phyloP scores from a whole-genome alignment of 2,797 vertebrate genomes.

The Anguilla anguilla region DNA sequence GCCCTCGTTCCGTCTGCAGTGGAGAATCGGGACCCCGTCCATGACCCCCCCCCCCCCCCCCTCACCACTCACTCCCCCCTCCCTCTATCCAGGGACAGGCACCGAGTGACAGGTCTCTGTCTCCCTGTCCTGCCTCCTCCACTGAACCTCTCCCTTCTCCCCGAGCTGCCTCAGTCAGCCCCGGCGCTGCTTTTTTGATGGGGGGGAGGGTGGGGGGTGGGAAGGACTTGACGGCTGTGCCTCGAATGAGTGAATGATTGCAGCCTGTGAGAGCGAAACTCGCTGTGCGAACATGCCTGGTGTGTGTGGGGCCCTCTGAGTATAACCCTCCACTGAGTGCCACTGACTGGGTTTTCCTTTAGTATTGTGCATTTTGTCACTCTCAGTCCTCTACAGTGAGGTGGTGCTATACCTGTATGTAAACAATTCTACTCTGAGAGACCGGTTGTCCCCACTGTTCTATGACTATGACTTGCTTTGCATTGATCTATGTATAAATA shows the following conservation, averaged over 20 bases:
- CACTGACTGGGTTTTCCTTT: background rate
- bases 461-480: background rate
- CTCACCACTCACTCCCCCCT: constrained; percentile 46
- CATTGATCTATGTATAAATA: background rate
- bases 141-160: background rate
- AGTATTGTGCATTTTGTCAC: constrained; percentile 1
- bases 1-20: constrained; percentile 39
- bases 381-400: constrained; percentile 24
- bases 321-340: no score
- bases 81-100: constrained; percentile 59
- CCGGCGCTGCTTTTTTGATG: constrained; percentile 7
- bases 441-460: background rate
- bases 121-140: constrained; percentile 47
- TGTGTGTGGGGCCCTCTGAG: background rate
- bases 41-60: constrained; percentile 51
- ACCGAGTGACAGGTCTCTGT: constrained; percentile 55
- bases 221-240: constrained; percentile 31
- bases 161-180: constrained; percentile 37
- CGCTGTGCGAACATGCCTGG: constrained; percentile 35
- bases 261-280: constrained; percentile 45
- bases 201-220: constrained; percentile 31
- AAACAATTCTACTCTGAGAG: constrained; percentile 48
- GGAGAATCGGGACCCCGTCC: constrained; percentile 35
- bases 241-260: constrained; percentile 46
- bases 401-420: constrained; percentile 42